phyloP scores from a whole-genome alignment of 2,113 vertebrate species.

The Trematocara zebra region DNA sequence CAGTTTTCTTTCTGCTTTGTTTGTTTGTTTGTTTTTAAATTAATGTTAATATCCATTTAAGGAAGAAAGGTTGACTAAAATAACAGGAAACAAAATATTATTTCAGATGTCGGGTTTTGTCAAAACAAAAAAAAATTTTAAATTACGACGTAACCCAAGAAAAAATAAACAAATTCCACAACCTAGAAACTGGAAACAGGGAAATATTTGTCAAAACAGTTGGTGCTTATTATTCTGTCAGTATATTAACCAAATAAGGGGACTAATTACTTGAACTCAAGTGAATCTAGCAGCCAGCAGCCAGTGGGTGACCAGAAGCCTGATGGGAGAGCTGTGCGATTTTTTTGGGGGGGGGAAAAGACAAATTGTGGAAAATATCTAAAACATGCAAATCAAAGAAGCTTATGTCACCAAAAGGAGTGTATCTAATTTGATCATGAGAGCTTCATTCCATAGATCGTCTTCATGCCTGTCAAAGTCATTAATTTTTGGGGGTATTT shows the following conservation, averaged over 20 bases:
- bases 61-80: neutral
- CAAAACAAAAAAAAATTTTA: fast-evolving
- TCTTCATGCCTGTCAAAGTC: neutral
- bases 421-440: neutral
- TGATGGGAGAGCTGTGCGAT: neutral
- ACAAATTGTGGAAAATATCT: neutral
- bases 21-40: neutral
- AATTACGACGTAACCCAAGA: neutral
- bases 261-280: neutral
- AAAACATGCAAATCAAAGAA: neutral
- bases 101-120: neutral
- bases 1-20: neutral
- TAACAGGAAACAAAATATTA: neutral
- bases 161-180: neutral
- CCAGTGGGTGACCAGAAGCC: neutral
- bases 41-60: neutral
- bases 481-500: neutral
- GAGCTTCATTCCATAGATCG: neutral
- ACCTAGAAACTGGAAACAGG: neutral
- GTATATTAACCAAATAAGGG: neutral
- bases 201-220: neutral
- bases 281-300: neutral
- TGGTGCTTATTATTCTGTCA: neutral
- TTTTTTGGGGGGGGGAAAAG: fast-evolving
- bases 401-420: neutral